A percentile compares a stretch with the other conserved stretches of the same genome.
phyloP scores from a whole-genome alignment of 1,140 invertebrate species.

The Panagrolaimus sp. region DNA sequence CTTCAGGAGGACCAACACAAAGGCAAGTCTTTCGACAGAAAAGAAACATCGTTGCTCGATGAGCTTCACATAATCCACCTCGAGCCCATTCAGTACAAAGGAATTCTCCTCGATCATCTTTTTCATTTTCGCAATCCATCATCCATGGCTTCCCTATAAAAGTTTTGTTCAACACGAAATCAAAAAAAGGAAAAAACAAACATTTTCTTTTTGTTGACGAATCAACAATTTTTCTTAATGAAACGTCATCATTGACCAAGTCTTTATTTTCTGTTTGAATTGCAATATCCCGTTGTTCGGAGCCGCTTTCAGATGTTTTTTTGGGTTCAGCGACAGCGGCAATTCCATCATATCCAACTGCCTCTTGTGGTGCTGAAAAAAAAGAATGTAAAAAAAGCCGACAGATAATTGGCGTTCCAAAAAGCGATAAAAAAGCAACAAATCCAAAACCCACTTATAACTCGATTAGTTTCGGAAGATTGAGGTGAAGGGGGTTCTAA shows the following conservation, averaged over 20 bases:
- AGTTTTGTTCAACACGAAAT: not conserved
- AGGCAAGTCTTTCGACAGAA: conserved; percentile 49
- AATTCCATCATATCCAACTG: not conserved
- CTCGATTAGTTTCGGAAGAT: not conserved
- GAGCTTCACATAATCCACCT: conserved; percentile 42
- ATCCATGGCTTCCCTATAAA: conserved; percentile 21
- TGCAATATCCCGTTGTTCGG: conserved; percentile 16
- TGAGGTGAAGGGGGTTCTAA: not conserved
- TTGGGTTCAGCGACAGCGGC: not conserved
- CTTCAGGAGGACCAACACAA: conserved; percentile 36
- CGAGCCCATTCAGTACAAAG: conserved; percentile 34
- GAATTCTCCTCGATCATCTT: conserved; percentile 30
- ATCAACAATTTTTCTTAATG: not conserved
- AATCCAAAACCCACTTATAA: conserved; percentile 15
- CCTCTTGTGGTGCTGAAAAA: not conserved
- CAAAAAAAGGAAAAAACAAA: not conserved
- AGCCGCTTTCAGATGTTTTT: not conserved
- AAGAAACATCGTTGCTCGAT: conserved; percentile 43
- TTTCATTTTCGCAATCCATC: conserved; percentile 31
- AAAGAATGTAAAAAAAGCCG: too few species aligned
- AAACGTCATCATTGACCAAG: not conserved
- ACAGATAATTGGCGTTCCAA: too few species aligned
- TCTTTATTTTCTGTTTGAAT: conserved; percentile 10
- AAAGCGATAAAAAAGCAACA: too few species aligned
- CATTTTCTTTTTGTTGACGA: not conserved